Evolutionary conservation across 2,113 vertebrate genomes (phyloP).

Genomic region (Elaphurus davidianus): DNA sequence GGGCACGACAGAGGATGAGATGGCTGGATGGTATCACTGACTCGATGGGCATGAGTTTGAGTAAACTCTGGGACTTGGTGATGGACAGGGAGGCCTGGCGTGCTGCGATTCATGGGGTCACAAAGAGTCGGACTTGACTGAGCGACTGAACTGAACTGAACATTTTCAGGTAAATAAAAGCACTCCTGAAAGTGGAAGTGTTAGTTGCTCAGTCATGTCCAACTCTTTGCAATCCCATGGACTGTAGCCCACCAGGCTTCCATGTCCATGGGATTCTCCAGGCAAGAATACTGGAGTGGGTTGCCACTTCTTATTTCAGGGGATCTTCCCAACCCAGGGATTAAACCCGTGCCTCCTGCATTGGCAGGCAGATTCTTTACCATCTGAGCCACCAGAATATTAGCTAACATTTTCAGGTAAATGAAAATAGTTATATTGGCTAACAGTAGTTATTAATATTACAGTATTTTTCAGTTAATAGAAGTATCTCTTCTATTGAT

Average conservation of each 20-base stretch:
- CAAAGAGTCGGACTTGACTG: no score
- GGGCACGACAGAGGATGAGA: no score
- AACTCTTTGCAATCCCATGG: not conserved
- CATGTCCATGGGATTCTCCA: not conserved
- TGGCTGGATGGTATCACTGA: no score
- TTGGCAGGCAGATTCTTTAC: not conserved
- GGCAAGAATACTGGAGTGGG: not conserved
- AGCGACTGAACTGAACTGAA: no score
- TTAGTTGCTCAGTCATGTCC: not conserved
- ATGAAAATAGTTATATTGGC: not conserved
- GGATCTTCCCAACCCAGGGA: not conserved
- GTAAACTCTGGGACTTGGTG: no score
- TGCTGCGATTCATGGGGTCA: no score
- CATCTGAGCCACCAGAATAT: not conserved
- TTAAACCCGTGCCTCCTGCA: accelerated
- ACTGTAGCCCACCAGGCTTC: not conserved
- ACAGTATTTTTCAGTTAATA: not conserved
- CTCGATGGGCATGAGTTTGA: no score
- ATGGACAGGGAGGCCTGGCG: no score
- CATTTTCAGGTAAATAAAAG: not conserved
- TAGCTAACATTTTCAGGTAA: not conserved
- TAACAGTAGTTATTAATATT: not conserved
- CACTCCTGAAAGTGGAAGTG: not conserved
- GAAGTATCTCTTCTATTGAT: not conserved
- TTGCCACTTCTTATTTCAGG: not conserved